These are phyloP conservation scores for Rhopalosiphum maidis DNA, from an alignment of 1,140 invertebrate species.

Conservation along the genomic window DNA sequence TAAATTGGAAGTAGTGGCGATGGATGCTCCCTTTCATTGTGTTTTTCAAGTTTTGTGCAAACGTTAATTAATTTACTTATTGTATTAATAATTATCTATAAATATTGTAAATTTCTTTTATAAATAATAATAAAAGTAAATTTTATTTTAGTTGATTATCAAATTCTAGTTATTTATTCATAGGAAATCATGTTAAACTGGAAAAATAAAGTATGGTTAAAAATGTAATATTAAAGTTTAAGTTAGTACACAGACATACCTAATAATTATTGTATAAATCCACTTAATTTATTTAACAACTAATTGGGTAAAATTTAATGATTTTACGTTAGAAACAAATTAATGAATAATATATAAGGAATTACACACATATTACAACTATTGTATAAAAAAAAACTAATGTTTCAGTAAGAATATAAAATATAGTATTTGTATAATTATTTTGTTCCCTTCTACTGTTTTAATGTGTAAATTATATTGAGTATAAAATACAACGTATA, in stretches of 20 bases:
- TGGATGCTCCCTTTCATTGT: no score
- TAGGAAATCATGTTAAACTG: not conserved
- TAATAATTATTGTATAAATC: not conserved
- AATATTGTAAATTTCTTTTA: no score
- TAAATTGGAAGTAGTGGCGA: no score
- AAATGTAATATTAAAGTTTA: not conserved
- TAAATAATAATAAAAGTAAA: not conserved
- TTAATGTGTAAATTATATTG: not conserved
- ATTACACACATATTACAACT: not conserved
- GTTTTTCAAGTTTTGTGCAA: no score
- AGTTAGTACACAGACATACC: not conserved
- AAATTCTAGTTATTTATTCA: no score
- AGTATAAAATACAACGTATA: not conserved
- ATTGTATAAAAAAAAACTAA: not conserved
- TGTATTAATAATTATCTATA: no score
- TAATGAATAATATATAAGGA: not conserved
- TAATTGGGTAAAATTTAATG: not conserved
- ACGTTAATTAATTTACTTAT: no score
- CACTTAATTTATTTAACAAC: not conserved
- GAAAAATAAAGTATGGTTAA: not conserved
- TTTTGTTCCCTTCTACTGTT: not conserved
- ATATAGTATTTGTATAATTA: not conserved
- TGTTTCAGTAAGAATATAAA: no score
- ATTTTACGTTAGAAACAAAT: conserved; percentile 8
- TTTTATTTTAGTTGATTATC: not conserved